These are phyloP conservation scores for Eudyptes chrysolophus DNA, from an alignment of 2,113 vertebrate species.

Conservation along the genomic window DNA sequence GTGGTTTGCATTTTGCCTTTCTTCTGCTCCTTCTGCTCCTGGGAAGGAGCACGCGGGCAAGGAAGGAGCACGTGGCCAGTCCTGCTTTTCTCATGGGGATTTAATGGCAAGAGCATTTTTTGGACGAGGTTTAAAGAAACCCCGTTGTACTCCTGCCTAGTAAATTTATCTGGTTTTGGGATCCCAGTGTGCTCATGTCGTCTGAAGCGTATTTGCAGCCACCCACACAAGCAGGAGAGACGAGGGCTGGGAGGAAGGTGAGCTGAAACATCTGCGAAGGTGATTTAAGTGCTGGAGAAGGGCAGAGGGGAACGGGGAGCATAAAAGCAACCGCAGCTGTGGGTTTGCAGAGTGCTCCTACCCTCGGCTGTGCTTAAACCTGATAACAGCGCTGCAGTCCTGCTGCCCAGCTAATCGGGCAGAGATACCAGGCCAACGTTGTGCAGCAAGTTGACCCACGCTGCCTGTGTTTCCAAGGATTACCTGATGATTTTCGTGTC, in stretches of 20 bases:
- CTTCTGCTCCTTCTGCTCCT: slow-evolving; percentile 52
- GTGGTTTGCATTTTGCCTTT: neutral
- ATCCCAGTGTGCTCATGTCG: neutral
- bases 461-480: neutral
- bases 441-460: accelerated
- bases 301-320: neutral
- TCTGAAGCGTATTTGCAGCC: neutral
- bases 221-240: neutral
- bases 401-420: neutral
- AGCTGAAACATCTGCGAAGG: neutral
- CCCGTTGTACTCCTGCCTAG: neutral
- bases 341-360: neutral
- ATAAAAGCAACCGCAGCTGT: neutral
- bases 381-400: neutral
- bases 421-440: neutral
- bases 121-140: slow-evolving; percentile 50
- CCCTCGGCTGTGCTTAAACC: neutral
- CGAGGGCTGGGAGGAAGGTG: neutral
- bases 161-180: neutral
- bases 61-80: neutral
- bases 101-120: neutral
- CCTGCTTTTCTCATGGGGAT: slow-evolving; percentile 1
- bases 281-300: neutral
- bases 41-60: neutral
- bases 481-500: neutral